A percentile compares a stretch with the other conserved stretches of the same genome.
Conservation (phyloP, 2,888 invertebrate genomes). For the Zeuzera pyrina region DNA sequence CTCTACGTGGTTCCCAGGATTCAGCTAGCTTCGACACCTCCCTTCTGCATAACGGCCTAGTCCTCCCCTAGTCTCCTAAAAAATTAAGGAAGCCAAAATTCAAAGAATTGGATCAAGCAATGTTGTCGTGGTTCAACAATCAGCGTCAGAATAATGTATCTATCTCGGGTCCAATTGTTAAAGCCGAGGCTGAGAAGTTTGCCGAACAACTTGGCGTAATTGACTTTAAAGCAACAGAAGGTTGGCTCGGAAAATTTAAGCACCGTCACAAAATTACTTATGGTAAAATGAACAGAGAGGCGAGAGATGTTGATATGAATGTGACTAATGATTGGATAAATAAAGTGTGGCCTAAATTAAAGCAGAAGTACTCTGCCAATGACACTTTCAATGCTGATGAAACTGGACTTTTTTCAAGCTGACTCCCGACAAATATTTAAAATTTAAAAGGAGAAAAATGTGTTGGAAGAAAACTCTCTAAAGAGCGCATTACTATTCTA, state of each 20-base stretch:
- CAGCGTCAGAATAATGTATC: too few relatives aligned
- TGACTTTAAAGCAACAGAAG: conserved; percentile 23
- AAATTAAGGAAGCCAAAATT: too few relatives aligned
- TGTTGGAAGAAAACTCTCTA: too few relatives aligned
- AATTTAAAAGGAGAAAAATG: conserved; percentile 23
- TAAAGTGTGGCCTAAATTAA: conserved; percentile 20
- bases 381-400: conserved; percentile 25
- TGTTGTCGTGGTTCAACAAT: not conserved
- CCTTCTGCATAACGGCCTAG: too few relatives aligned
- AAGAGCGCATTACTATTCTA: conserved; percentile 25
- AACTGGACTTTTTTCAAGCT: conserved; percentile 24
- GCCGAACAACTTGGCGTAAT: too few relatives aligned
- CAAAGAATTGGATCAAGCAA: conserved; percentile 13
- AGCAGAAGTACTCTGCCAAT: conserved; percentile 15
- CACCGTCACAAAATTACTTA: conserved; percentile 1
- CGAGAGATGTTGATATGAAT: conserved; percentile 8
- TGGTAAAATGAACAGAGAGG: conserved; percentile 2
- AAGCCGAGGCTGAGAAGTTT: too few relatives aligned
- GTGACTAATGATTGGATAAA: conserved; percentile 20
- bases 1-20: too few relatives aligned
- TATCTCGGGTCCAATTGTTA: too few relatives aligned
- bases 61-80: conserved; percentile 18
- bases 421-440: conserved; percentile 22
- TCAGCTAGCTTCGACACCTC: too few relatives aligned
- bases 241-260: conserved; percentile 17